phyloP scores from a whole-genome alignment of 2,797 vertebrate species.

The Dromococcyx pavoninus region DNA sequence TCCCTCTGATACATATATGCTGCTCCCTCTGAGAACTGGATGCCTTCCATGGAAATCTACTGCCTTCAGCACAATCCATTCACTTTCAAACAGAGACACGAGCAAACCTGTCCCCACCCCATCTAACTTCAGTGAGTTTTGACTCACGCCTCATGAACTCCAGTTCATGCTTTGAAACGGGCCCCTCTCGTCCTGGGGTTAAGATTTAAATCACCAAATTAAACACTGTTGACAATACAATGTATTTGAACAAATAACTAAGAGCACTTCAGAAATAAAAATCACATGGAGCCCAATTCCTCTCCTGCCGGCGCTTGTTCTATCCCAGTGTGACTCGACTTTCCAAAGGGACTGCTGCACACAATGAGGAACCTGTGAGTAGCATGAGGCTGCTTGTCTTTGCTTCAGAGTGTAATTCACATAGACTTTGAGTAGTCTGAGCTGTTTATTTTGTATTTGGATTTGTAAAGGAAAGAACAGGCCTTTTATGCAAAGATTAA shows the following conservation, averaged over 20 bases:
- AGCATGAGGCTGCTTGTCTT: not conserved
- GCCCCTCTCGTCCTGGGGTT: slow-evolving; percentile 47
- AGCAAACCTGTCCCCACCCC: not conserved
- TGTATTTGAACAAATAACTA: slow-evolving; percentile 1
- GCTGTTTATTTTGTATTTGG: not conserved
- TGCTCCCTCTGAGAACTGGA: not conserved
- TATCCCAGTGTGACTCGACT: not conserved
- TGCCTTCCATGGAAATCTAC: not conserved
- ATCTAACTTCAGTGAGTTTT: not conserved
- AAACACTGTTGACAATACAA: slow-evolving; percentile 41
- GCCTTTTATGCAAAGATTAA: not conserved
- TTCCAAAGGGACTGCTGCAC: not conserved
- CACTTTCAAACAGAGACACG: not conserved
- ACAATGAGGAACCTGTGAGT: accelerated
- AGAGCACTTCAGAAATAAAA: not conserved
- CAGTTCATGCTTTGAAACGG: not conserved
- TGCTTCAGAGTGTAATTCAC: not conserved
- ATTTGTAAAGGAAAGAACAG: not conserved
- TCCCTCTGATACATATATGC: not conserved
- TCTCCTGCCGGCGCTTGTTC: not conserved
- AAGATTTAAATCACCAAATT: slow-evolving; percentile 49
- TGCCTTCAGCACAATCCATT: accelerated
- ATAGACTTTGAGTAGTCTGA: not conserved
- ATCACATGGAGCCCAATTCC: not conserved
- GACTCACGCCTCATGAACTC: not conserved